Evolutionary conservation across 2,113 vertebrate genomes (phyloP), one percentile per base, ranked within the genome.

Genomic region (Misgurnus anguillicaudatus): DNA sequence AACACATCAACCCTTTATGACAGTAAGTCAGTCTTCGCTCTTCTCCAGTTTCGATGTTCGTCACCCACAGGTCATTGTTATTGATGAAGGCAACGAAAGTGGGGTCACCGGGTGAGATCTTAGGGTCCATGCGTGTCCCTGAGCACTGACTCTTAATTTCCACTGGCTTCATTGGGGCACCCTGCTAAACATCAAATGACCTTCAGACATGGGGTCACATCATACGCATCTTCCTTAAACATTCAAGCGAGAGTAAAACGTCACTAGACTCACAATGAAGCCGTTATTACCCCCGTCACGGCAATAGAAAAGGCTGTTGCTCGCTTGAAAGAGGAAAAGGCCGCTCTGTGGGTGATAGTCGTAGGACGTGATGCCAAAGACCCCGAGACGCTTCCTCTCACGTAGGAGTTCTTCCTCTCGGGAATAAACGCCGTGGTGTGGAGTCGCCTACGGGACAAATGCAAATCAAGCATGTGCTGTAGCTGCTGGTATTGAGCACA

Each of bases 301-400:
- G 84, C 97, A 99, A 76, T 97, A 96, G 85, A 98, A 99, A 84
- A 99, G 95, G 90, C 97, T 99, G 82, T 97, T 98, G 92, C 94
- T 98, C 88, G 97, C 97, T 92, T 98, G 97, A 90, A 99, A 99
- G 48, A 99, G 96, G 93, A 99, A 99, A 14, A 98, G 93, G 85
- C 97, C 97, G 0, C 94, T 98, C 82, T 94, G 93, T 0, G 94
- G 88, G 83, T 99, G 97, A 90, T 98, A 99, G 91, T 99, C 97
- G 0, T 99, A 99, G 0, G 97, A 99, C 0, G 97, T 99, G 88
- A 99, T 99, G 14, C 97, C 97, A 6, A 98, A 99, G 7, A 96
- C 96, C 0, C 97, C 97, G 1, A 99, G 91, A 2, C 97, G 91
- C 86, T 99, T 99, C 65, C 97, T 93, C 36, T 99, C 97, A 60